Evolutionary conservation across 2,113 vertebrate species (phyloP).

Genomic region (Spea multiplicata): DNA sequence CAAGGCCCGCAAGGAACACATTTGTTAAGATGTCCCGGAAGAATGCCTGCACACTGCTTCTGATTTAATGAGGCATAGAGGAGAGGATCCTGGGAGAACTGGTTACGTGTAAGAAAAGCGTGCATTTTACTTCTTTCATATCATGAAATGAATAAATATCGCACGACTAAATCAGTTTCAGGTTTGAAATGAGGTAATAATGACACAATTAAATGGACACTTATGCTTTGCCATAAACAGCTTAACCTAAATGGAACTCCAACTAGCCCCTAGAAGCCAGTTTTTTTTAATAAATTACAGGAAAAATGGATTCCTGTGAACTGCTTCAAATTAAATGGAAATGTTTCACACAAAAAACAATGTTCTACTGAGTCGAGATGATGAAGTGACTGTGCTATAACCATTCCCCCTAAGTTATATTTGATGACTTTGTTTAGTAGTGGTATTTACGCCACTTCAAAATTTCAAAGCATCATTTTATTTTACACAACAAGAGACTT

Average conservation of each 20-base stretch:
- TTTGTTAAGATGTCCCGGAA: neutral
- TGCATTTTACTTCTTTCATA: neutral
- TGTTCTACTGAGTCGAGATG: neutral
- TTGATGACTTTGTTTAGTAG: constrained; percentile 17
- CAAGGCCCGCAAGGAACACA: neutral
- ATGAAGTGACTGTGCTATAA: neutral
- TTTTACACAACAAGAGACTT: neutral
- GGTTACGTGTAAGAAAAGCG: too few species aligned
- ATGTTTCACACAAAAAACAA: neutral
- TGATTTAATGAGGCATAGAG: neutral
- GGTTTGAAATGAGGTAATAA: neutral
- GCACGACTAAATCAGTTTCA: neutral
- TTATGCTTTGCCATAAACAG: neutral
- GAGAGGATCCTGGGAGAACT: too few species aligned
- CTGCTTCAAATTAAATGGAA: neutral
- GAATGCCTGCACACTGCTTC: neutral
- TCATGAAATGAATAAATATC: neutral
- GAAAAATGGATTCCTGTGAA: constrained; percentile 3
- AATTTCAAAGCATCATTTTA: neutral
- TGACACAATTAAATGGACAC: neutral
- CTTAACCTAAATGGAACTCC: neutral
- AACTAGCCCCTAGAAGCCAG: neutral
- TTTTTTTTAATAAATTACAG: neutral
- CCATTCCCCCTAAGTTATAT: neutral
- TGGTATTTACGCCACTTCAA: constrained; percentile 11